A percentile compares a stretch with the other conserved stretches of the same genome.
phyloP scores from a whole-genome alignment of 1,140 invertebrate genomes.

The Rhizoglyphus robini region DNA sequence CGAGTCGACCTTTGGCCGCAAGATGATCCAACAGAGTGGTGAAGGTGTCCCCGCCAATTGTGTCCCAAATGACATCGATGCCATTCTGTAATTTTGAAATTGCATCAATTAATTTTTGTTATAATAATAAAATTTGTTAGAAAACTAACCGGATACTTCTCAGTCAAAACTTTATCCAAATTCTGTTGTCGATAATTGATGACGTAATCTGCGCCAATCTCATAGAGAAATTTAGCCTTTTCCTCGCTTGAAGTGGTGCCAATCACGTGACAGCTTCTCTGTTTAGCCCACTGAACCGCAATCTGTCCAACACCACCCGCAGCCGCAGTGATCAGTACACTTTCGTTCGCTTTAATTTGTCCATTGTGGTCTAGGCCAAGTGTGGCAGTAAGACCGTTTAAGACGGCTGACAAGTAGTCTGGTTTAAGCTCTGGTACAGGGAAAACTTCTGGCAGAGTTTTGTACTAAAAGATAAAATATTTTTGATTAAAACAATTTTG shows the following conservation, averaged over 20 bases:
- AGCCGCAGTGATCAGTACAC: conserved; percentile 33
- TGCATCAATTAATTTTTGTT: background rate
- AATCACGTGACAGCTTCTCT: conserved; percentile 35
- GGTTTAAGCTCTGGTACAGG: conserved; percentile 13
- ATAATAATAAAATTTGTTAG: background rate
- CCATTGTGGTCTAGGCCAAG: conserved; percentile 3
- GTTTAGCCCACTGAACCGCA: conserved; percentile 35
- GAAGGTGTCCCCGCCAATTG: conserved; percentile 35
- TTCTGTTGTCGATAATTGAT: conserved; percentile 34
- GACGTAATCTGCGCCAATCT: conserved; percentile 31
- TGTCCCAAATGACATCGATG: conserved; percentile 36
- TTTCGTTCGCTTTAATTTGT: conserved; percentile 27
- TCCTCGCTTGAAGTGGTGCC: conserved; percentile 35
- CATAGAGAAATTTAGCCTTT: conserved; percentile 35
- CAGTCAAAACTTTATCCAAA: conserved; percentile 30
- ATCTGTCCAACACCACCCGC: conserved; percentile 35
- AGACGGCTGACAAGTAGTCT: background rate
- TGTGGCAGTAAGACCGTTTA: conserved; percentile 5
- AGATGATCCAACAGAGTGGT: conserved; percentile 27
- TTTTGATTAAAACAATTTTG: background rate
- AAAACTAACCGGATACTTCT: conserved; percentile 34
- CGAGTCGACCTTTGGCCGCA: conserved; percentile 30
- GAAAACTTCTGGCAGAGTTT: background rate
- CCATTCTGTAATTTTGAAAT: conserved; percentile 32
- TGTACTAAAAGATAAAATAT: conserved; percentile 33